Base-by-base conservation (phyloP, 1,140 invertebrate genomes). In the Tachypleus tridentatus region DNA sequence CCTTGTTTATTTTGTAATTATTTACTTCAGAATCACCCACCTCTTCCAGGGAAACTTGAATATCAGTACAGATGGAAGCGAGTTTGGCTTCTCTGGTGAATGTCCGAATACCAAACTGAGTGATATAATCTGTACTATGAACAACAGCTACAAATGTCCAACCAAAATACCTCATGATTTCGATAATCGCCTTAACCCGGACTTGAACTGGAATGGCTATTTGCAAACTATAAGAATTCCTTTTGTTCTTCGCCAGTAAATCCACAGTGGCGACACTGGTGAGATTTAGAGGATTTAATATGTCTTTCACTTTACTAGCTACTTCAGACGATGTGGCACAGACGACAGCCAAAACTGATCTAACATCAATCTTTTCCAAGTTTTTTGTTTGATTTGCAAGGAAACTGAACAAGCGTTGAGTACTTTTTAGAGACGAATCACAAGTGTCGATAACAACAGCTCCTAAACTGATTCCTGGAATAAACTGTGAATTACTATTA, bases 141-240 rank as follows among this genome's bases (percentile, higher is more conserved):
- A 81, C 73, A 4, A 77, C 61, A 51, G 74, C 69, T 9, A 79
- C 70, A 61, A 76, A 76, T 50, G 74, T 70, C 78, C 78, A 79
- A 3, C 74, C 69, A 5, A 78, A 66, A 50, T 74, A 70, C 4
- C 73, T 70, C 54, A 81, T 67, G 3, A 76, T 67, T 63, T 73
- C 67, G 3, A 73, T 67, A 8, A 74, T 70, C 4, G 73, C 74
- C 72, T 76, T 67, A 5, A 66, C 71, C 11, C 71, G 62, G 49
- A 68, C 59, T 8, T 63, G 60, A n/a, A 68, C 54, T 7, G 72
- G 69, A 3, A 67, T 50, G n/a, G 67, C 70, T 11, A 70, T 60
- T 56, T 73, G 70, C 1, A 63, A 64, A 63, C 29, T 29, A 67
- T 63, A 29, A 29, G 50, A 29, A 0, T 60, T 60, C 8, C 29